Base-by-base conservation (phyloP, 2,888 invertebrate genomes). In the Laothoe populi region DNA sequence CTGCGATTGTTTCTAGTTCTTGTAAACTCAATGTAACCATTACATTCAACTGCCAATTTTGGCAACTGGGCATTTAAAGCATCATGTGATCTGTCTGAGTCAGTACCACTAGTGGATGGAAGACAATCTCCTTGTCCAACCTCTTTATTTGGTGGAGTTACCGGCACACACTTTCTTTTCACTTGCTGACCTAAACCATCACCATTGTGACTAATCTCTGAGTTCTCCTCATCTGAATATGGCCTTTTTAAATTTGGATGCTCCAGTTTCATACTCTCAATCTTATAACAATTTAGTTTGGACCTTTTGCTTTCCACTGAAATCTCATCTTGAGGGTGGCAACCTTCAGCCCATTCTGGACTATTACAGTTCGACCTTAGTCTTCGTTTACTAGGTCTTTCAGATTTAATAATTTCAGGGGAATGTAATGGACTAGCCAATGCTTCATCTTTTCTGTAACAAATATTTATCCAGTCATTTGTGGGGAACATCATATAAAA, bases 91-190 rank as follows among this genome's bases (percentile, higher is more conserved):
- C 75, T 81, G 38, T 88, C 84, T 0, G 87, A 83, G 61, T 87
- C 86, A 4, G 84, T 82, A 7, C 85, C 83, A 68, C 91, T 92
- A 0, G 92, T 93, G 1, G 93, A 92, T 0, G 93, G 92, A 16
- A 87, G 64, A 69, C 92, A 91, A 64, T 93, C 93, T 0, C 93
- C 93, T 77, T 93, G 91, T 0, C 93, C 92, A 8, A 86, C 68
- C 75, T 92, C 91, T 53, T 72, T 70, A 61, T 88, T 91, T 10
- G 89, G 86, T 49, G 92, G 92, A 62, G 92, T 92, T n/a, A 85
- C 78, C 4, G 75, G 75, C 57, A 82, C 67, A 76, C 80, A 83
- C 68, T 85, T 88, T 24, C 81, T 78, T 71, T 86, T 90, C 0
- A 69, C 61, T 61, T 77, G 74, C 53, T 73, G 77, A 38, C 72